Evolutionary conservation across 2,113 vertebrate genomes (phyloP), one percentile per base, ranked within the genome.

Genomic region (Marmota flaviventris): DNA sequence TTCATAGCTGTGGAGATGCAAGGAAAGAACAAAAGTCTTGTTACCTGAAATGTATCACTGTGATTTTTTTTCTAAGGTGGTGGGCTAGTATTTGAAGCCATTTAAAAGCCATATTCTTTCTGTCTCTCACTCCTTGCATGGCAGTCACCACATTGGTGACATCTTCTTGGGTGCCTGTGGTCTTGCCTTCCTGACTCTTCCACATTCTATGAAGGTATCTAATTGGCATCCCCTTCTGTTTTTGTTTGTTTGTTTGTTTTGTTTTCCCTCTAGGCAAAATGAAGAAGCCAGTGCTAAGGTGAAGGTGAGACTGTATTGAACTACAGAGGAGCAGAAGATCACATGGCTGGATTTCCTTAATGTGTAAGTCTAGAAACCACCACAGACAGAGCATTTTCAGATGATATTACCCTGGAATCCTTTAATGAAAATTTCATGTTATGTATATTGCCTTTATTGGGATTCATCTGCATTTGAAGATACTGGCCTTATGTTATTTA

Each of bases 401-500:
- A 4, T 75, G 69, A 22, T 85, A 69, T 53, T 79, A 78, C 18
- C 45, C 51, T 84, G 63, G 78, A 94, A 29, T 69, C 53, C 48
- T 89, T 5, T 94, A 34, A 82, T 73, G 67, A 88, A 90, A 76
- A 65, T 61, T 85, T 83, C 72, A 88, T 45, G 39, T 69, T 65
- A 78, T 5, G 37, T 42, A 32, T n/a, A 91, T 39, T 86, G 22
- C 75, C 63, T 96, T 94, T 79, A 75, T 27, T 69, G 84, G 56
- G 73, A 93, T 20, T 89, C 48, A 56, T 51, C 69, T 94, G 63
- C 79, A 81, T 67, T 94, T 65, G 93, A 95, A 94, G 69, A 89
- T 91, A 39, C 61, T 91, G 67, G 93, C 88, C 95, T 95, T 94
- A 77, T 91, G 85, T 92, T 94, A 95, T 92, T 95, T 95, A 53